Percentiles rank a stretch among this genome's conserved stretches.
Evolutionary conservation across 2,113 vertebrate genomes (phyloP).

Genomic region (Lagopus leucura): DNA sequence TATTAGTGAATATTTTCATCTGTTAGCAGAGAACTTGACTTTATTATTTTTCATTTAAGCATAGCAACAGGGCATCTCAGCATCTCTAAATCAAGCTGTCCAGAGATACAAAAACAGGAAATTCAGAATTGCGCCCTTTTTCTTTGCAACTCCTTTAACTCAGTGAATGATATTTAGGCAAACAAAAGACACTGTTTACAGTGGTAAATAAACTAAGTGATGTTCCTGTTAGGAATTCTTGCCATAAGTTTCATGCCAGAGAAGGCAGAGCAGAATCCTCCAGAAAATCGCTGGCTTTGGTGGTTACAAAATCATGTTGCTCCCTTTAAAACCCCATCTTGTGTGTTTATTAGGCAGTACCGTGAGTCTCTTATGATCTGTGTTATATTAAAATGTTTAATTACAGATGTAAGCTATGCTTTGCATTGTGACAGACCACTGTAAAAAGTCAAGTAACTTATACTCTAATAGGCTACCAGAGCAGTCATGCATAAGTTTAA

Average conservation of each 20-base stretch:
- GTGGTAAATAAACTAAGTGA: neutral
- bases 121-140: slow-evolving; percentile 16
- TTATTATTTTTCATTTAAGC: slow-evolving; percentile 2
- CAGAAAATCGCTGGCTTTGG: neutral
- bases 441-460: slow-evolving; percentile 1
- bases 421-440: slow-evolving; percentile 4
- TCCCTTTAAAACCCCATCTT: neutral
- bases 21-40: neutral
- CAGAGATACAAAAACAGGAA: neutral
- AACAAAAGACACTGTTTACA: neutral
- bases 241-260: neutral
- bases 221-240: slow-evolving; percentile 32
- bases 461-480: slow-evolving; percentile 12
- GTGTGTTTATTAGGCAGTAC: neutral
- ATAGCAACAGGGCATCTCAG: slow-evolving; percentile 3
- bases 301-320: neutral
- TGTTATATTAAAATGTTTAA: slow-evolving; percentile 47
- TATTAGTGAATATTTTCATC: neutral
- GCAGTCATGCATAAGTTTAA: slow-evolving; percentile 51
- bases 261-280: neutral
- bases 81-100: neutral
- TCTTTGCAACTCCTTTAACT: slow-evolving; percentile 20
- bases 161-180: slow-evolving; percentile 22
- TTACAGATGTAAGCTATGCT: slow-evolving; percentile 29
- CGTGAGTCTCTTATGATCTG: neutral